These are phyloP conservation scores for Papilio polyxenes DNA, from an alignment of 1,140 invertebrate species.

Conservation along the genomic window DNA sequence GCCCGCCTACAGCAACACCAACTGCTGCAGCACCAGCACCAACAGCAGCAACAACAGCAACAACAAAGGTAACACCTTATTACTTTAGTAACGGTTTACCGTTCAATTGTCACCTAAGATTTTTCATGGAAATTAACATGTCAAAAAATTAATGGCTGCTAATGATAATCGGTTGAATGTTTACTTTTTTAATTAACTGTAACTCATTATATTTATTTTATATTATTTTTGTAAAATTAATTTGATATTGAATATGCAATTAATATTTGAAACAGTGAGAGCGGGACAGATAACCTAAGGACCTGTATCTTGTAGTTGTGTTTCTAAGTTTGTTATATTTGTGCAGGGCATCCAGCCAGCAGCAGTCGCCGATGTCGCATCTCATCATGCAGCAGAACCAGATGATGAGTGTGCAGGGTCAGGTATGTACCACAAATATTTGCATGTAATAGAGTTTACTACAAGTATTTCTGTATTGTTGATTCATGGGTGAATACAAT, in stretches of 20 bases:
- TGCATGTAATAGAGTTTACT: background rate
- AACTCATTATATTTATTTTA: no score
- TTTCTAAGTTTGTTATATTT: background rate
- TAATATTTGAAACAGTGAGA: no score
- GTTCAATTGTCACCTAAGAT: background rate
- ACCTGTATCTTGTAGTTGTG: no score
- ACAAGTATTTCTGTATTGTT: background rate
- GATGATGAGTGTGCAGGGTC: slow-evolving; percentile 79
- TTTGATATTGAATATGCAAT: no score
- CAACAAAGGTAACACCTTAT: slow-evolving; percentile 61
- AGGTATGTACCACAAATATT: slow-evolving; percentile 55
- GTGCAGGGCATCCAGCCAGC: slow-evolving; percentile 80
- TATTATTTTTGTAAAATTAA: no score
- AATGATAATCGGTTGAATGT: no score
- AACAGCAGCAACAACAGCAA: slow-evolving; percentile 80
- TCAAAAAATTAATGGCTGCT: no score
- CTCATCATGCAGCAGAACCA: slow-evolving; percentile 82
- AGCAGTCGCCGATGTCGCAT: slow-evolving; percentile 81
- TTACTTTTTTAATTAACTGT: no score
- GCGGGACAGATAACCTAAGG: no score
- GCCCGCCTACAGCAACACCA: slow-evolving; percentile 78
- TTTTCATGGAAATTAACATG: no score
- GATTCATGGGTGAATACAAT: no score
- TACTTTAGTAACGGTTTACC: background rate
- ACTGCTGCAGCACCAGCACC: slow-evolving; percentile 81